Evolutionary conservation across 2,888 invertebrate genomes (phyloP).

Genomic region (Chrysolina oricalcia): DNA sequence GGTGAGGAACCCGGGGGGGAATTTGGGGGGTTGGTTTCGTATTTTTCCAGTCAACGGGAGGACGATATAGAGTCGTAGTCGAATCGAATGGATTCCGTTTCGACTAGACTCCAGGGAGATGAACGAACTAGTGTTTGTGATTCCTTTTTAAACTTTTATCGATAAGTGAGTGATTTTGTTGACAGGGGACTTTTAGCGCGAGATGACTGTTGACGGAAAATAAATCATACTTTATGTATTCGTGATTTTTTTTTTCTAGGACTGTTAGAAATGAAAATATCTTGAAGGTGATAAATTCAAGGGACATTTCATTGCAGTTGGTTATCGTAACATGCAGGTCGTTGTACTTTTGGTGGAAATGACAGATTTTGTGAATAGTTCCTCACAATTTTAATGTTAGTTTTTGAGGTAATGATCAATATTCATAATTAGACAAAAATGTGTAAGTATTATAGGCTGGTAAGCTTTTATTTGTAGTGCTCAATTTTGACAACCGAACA

Average conservation of each 20-base stretch:
- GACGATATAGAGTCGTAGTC: slow-evolving; percentile 87
- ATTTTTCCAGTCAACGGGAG: slow-evolving; percentile 92
- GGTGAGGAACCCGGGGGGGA: slow-evolving; percentile 78
- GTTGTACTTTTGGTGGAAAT: too few relatives aligned
- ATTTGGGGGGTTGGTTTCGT: slow-evolving; percentile 92
- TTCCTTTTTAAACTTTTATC: background rate
- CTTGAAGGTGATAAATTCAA: too few relatives aligned
- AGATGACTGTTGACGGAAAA: background rate
- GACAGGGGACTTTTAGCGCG: background rate
- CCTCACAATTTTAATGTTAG: too few relatives aligned
- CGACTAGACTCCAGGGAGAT: background rate
- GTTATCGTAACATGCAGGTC: too few relatives aligned
- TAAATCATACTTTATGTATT: background rate
- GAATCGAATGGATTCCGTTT: background rate
- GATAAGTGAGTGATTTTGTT: background rate
- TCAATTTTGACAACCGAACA: too few relatives aligned
- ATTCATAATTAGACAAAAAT: too few relatives aligned
- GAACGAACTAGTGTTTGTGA: slow-evolving; percentile 12
- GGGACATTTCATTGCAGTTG: too few relatives aligned
- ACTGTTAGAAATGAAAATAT: background rate
- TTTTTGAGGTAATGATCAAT: too few relatives aligned
- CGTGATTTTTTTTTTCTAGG: background rate
- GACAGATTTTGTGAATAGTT: too few relatives aligned
- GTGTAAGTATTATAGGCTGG: too few relatives aligned
- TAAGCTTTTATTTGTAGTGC: too few relatives aligned